Conservation (phyloP, 1,140 invertebrate species). For the Drosophila murphyi region DNA sequence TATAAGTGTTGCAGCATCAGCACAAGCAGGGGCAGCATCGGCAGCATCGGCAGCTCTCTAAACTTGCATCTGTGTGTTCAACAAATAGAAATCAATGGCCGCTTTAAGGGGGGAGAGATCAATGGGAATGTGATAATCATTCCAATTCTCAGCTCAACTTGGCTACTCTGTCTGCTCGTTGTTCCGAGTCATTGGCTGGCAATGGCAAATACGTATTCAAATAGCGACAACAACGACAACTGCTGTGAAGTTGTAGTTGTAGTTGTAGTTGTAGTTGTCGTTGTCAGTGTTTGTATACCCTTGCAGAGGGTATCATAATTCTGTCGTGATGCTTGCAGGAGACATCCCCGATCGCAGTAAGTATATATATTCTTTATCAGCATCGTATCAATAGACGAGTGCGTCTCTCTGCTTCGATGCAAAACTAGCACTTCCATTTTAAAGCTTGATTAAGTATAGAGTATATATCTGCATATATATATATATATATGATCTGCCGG, state of each 20-base stretch:
- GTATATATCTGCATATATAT: too few species aligned
- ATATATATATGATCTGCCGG: too few species aligned
- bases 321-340: background rate
- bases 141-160: conserved; percentile 33
- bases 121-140: conserved; percentile 55
- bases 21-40: conserved; percentile 1
- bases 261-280: background rate
- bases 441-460: too few species aligned
- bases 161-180: conserved; percentile 30
- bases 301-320: background rate
- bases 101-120: conserved; percentile 34
- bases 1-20: conserved; percentile 9
- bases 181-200: conserved; percentile 73
- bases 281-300: background rate
- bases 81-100: conserved; percentile 78
- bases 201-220: conserved; percentile 69
- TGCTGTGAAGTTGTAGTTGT: conserved; percentile 3
- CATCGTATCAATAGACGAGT: too few species aligned
- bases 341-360: too few species aligned
- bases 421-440: too few species aligned
- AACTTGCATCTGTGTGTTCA: conserved; percentile 52
- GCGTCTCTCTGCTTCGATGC: too few species aligned
- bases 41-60: conserved; percentile 22
- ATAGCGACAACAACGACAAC: conserved; percentile 53
- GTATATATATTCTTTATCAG: too few species aligned